A percentile compares a stretch with the other conserved stretches of the same genome.
Conservation (phyloP, 2,888 invertebrate species). For the Caenorhabditis angaria region DNA sequence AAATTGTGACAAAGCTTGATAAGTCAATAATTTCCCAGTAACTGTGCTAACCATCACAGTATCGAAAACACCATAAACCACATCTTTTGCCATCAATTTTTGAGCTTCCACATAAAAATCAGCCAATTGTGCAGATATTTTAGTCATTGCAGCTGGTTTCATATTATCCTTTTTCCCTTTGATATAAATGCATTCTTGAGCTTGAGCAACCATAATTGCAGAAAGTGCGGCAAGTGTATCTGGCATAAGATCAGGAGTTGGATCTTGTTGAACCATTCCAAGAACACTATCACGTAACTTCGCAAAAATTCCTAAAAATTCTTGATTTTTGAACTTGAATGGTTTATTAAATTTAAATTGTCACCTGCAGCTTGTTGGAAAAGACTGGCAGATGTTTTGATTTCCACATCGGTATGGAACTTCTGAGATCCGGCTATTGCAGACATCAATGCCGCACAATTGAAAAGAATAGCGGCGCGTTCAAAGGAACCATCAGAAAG, state of each 20-base stretch:
- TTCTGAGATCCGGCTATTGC: constrained; percentile 83
- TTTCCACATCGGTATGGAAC: constrained; percentile 87
- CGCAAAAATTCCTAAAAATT: constrained; percentile 87
- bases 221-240: constrained; percentile 88
- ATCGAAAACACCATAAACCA: constrained; percentile 86
- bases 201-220: constrained; percentile 93
- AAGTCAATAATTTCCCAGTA: constrained; percentile 86
- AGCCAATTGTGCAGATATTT: constrained; percentile 89
- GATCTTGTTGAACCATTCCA: constrained; percentile 87
- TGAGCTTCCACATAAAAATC: constrained; percentile 93
- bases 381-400: constrained; percentile 89
- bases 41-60: constrained; percentile 79
- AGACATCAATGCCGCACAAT: constrained; percentile 88
- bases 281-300: constrained; percentile 81
- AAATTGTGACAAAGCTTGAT: constrained; percentile 87
- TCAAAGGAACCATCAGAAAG: constrained; percentile 83
- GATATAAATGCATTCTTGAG: constrained; percentile 93
- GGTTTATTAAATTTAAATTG: no score
- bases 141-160: constrained; percentile 92
- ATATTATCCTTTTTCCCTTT: constrained; percentile 88
- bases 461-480: constrained; percentile 92
- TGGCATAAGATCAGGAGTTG: constrained; percentile 92
- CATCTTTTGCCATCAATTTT: constrained; percentile 86
- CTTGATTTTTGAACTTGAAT: no score
- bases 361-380: constrained; percentile 82